Percentiles rank a stretch among this genome's conserved stretches.
phyloP scores from a whole-genome alignment of 2,113 vertebrate genomes.

The Poecilia latipinna region DNA sequence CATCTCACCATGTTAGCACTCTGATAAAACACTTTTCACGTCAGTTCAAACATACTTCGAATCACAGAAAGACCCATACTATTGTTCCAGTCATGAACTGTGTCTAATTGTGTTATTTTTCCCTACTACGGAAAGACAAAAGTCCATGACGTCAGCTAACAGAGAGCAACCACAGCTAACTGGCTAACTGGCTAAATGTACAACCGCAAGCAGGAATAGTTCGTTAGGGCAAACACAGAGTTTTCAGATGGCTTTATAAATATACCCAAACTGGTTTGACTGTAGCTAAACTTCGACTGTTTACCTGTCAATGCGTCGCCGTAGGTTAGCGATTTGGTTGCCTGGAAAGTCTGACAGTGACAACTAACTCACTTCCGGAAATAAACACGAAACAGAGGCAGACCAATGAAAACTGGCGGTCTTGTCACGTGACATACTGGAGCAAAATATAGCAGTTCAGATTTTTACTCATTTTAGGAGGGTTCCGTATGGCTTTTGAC shows the following conservation, averaged over 20 bases:
- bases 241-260: background rate
- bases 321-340: background rate
- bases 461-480: background rate
- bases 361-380: constrained; percentile 72
- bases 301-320: constrained; percentile 41
- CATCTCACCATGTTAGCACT: background rate
- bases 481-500: background rate
- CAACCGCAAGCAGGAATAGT: background rate
- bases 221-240: background rate
- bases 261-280: fast-evolving
- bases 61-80: background rate
- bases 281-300: background rate
- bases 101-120: background rate
- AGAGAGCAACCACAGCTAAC: constrained; percentile 35
- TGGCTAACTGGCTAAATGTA: constrained; percentile 49
- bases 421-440: constrained; percentile 49
- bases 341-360: constrained; percentile 48
- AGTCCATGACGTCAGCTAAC: constrained; percentile 53
- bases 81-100: fast-evolving
- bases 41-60: background rate
- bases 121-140: background rate
- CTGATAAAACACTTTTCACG: background rate
- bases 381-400: constrained; percentile 56
- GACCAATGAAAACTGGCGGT: constrained; percentile 46
- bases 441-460: background rate